These are phyloP conservation scores for Chromis chromis DNA, from an alignment of 2,797 vertebrate species.

Conservation along the genomic window DNA sequence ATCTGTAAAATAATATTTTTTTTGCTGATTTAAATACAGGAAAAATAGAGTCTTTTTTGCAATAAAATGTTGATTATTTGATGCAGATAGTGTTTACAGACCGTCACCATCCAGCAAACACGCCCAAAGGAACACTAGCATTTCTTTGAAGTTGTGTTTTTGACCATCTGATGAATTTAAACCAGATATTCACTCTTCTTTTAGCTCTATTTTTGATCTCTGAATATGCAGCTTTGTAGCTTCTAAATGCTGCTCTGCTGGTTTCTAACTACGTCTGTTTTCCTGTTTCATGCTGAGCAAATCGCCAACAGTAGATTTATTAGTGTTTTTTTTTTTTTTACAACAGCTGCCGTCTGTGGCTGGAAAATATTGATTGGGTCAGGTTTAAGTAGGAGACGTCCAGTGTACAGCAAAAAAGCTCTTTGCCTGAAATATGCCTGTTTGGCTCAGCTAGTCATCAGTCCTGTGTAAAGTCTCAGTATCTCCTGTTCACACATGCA, in stretches of 20 bases:
- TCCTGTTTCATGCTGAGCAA: neutral
- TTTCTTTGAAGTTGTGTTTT: neutral
- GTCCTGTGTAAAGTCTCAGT: neutral
- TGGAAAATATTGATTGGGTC: neutral
- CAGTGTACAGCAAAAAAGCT: neutral
- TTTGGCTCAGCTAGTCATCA: slow-evolving; percentile 3
- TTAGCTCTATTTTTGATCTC: neutral
- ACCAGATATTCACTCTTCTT: too few species aligned
- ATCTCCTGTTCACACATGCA: neutral
- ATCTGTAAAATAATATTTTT: too few species aligned
- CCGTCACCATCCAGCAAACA: neutral
- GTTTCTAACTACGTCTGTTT: neutral
- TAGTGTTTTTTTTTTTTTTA: neutral
- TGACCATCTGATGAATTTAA: neutral
- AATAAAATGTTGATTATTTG: too few species aligned
- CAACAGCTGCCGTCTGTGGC: neutral
- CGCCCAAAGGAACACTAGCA: neutral
- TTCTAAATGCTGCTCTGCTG: neutral
- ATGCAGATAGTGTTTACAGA: neutral
- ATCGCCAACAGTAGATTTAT: neutral
- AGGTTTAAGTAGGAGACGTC: neutral
- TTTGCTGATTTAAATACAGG: too few species aligned
- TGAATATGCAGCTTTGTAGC: neutral
- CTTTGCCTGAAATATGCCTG: neutral
- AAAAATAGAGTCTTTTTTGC: too few species aligned